Conservation (phyloP, 2,113 vertebrate genomes). For the Ctenodactylus gundi region DNA sequence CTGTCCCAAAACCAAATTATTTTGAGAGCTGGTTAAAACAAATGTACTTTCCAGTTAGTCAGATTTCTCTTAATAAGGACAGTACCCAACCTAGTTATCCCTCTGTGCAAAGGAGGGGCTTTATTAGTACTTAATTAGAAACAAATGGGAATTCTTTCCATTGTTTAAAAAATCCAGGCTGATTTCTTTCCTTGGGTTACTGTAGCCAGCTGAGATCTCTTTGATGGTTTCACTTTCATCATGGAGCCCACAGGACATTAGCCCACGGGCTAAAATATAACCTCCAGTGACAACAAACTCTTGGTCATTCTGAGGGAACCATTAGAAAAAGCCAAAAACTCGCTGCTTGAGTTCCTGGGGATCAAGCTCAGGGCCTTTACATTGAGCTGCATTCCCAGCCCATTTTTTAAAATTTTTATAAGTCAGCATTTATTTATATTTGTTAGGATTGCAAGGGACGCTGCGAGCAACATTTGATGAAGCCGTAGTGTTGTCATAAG, state of each 20-base stretch:
- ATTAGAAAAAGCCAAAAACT: neutral
- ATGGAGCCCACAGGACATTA: neutral
- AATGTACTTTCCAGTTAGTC: neutral
- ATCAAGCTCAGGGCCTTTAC: no score
- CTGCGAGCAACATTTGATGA: neutral
- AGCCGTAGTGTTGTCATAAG: no score
- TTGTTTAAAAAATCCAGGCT: neutral
- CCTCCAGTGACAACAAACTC: conserved; percentile 40
- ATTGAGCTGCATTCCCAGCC: no score
- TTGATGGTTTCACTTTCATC: conserved; percentile 28
- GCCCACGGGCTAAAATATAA: conserved; percentile 1
- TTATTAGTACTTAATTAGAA: conserved; percentile 47
- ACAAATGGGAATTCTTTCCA: conserved; percentile 30
- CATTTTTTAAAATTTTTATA: no score
- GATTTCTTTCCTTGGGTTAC: conserved; percentile 6
- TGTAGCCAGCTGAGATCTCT: conserved; percentile 35
- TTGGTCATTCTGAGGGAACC: neutral
- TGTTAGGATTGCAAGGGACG: conserved; percentile 13
- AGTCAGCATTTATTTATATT: conserved; percentile 1
- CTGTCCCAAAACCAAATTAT: neutral
- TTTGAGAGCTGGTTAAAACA: neutral
- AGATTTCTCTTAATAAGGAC: neutral
- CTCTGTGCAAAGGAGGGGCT: conserved; percentile 1
- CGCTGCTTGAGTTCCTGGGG: neutral
- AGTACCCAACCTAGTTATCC: neutral